Evolutionary conservation across 2,797 vertebrate genomes (phyloP).

Genomic region (Triplophysa bombifrons): DNA sequence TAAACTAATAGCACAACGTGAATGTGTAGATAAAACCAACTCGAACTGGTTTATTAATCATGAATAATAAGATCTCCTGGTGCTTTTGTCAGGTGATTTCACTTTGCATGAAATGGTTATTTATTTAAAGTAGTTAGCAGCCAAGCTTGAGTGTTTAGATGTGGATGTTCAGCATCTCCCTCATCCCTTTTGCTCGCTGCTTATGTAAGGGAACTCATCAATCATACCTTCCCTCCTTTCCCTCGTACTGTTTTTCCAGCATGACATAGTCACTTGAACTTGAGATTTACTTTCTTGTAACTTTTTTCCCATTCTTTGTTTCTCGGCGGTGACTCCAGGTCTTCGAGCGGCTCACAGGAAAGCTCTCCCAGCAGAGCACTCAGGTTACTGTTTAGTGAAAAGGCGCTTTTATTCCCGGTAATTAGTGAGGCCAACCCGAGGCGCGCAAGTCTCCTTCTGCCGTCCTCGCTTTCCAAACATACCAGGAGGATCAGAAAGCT

Average conservation of each 20-base stretch:
- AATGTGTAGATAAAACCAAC: not conserved
- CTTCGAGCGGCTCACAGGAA: conserved; percentile 49
- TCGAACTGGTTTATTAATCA: not conserved
- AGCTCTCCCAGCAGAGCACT: conserved; percentile 62
- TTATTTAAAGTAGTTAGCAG: conserved; percentile 3
- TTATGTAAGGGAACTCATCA: conserved; percentile 18
- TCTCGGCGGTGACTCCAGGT: conserved; percentile 44
- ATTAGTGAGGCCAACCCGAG: conserved; percentile 57
- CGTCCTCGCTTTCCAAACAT: conserved; percentile 50
- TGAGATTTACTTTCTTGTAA: conserved; percentile 51
- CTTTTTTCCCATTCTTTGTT: conserved; percentile 39
- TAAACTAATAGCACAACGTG: not conserved
- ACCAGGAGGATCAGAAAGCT: conserved; percentile 47
- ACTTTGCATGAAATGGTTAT: not conserved
- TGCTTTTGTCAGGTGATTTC: not conserved
- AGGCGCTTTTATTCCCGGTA: conserved; percentile 63
- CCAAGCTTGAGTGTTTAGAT: conserved; percentile 19
- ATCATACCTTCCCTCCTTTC: conserved; percentile 1
- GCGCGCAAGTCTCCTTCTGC: conserved; percentile 43
- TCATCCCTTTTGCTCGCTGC: not conserved
- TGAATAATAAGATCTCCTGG: not conserved
- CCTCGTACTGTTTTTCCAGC: conserved; percentile 12
- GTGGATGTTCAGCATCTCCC: conserved; percentile 8
- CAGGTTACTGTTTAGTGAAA: conserved; percentile 68
- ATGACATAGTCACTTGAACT: conserved; percentile 36